Conservation (phyloP, 2,888 invertebrate genomes). For the Rambutsinella grinnellia region DNA sequence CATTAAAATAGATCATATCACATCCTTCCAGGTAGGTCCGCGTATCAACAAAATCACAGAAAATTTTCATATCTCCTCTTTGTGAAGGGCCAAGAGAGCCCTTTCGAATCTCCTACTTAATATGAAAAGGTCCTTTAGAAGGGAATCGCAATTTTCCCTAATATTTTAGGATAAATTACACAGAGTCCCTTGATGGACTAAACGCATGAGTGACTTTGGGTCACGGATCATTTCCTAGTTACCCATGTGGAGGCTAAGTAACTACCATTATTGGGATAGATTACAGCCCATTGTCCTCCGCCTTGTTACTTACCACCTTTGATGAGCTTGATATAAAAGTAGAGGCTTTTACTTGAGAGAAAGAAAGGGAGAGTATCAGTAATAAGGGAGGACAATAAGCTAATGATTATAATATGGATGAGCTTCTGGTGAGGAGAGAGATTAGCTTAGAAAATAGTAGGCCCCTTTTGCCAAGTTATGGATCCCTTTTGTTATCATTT, state of each 20-base stretch:
- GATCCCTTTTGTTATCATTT: conserved; percentile 17
- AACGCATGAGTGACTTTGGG: conserved; percentile 53
- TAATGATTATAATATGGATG: neutral
- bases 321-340: conserved; percentile 11
- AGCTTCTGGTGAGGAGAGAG: neutral
- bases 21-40: no score
- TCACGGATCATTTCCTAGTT: conserved; percentile 50
- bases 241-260: neutral
- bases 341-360: neutral
- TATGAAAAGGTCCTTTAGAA: no score
- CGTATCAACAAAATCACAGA: no score
- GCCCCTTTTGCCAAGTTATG: conserved; percentile 11
- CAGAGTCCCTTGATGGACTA: no score
- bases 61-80: no score
- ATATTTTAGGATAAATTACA: no score
- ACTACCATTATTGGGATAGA: neutral
- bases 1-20: no score
- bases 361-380: conserved; percentile 4
- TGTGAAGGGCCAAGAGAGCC: no score
- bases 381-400: neutral
- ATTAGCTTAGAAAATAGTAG: no score
- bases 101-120: no score
- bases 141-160: no score
- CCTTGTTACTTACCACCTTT: conserved; percentile 50
- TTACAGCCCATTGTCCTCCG: conserved; percentile 21